Percentiles rank a stretch among this genome's conserved stretches.
Evolutionary conservation across 2,113 vertebrate species (phyloP).

Genomic region (Glaucidium brasilianum): DNA sequence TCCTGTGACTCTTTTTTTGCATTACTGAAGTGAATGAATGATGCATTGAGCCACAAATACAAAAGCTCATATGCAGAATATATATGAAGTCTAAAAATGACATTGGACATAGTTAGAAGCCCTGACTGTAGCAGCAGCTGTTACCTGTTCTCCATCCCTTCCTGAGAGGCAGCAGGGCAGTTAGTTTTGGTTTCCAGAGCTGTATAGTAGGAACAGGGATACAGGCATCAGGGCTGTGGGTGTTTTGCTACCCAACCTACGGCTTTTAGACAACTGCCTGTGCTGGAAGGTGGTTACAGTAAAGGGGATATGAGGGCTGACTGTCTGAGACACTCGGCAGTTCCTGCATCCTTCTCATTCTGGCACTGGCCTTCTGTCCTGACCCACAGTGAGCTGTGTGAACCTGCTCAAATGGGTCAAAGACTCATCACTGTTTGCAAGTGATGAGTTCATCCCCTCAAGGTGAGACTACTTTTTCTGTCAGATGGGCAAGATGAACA

Average conservation of each 20-base stretch:
- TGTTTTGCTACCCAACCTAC: not conserved
- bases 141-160: not conserved
- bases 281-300: not conserved
- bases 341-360: not conserved
- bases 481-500: not conserved
- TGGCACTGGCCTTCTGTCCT: not conserved
- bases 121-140: not conserved
- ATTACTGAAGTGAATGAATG: not conserved
- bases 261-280: not conserved
- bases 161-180: not conserved
- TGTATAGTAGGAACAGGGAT: fast-evolving
- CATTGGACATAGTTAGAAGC: not conserved
- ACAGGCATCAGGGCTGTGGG: not conserved
- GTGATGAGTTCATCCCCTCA: not conserved
- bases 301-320: not conserved
- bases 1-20: not conserved
- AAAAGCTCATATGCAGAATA: not conserved
- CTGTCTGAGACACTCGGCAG: not conserved
- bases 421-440: not conserved
- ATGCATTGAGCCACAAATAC: not conserved
- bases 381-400: fast-evolving
- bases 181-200: not conserved
- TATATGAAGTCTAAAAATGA: not conserved
- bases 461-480: not conserved
- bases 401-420: not conserved